Evolutionary conservation across 1,140 invertebrate species (phyloP), one percentile per base, ranked within the genome.

Genomic region (Arion vulgaris): DNA sequence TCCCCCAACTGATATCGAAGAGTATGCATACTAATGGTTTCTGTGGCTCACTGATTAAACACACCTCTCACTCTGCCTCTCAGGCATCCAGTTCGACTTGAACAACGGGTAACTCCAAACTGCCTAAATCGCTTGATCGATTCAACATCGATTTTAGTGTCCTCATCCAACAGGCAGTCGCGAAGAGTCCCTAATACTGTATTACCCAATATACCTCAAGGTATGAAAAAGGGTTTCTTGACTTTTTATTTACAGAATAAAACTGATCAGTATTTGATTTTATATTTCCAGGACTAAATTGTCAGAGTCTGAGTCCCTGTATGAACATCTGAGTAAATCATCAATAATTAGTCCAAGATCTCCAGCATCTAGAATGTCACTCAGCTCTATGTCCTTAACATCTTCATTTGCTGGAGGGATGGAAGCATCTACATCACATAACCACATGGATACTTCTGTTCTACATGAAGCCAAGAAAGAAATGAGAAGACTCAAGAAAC

Each of bases 251-350:
- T 19, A 57, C 23, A 4, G 7, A 57, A 57, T 57, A 57, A 19
- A 57, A 57, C 15, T 57, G 53, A 57, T n/a, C n/a, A n/a, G n/a
- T n/a, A n/a, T 57, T 72, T 39, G 26, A 11, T 71, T 11, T 80
- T 1, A 41, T 28, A 38, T 68, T 74, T 74, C 74, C 83, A 92
- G 90, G 85, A 84, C 88, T 11, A 89, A 89, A 84, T 92, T 99
- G 38, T 94, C 97, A 82, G 97, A 99, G 93, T 95, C 96, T 9
- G 97, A 98, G 89, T 95, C 95, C 53, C 95, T 96, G 89, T 97
- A 78, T 71, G 81, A 83, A 0, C 83, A 83, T 34, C 72, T 84
- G 5, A 72, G 57, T 23, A 84, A 72, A n/a, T 34, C 39, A 7
- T 45, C 17, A 57, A 28, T 69, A 0, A 34, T 49, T 19, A 83